phyloP scores from a whole-genome alignment of 2,888 invertebrate genomes.

The Ellobium chinense region DNA sequence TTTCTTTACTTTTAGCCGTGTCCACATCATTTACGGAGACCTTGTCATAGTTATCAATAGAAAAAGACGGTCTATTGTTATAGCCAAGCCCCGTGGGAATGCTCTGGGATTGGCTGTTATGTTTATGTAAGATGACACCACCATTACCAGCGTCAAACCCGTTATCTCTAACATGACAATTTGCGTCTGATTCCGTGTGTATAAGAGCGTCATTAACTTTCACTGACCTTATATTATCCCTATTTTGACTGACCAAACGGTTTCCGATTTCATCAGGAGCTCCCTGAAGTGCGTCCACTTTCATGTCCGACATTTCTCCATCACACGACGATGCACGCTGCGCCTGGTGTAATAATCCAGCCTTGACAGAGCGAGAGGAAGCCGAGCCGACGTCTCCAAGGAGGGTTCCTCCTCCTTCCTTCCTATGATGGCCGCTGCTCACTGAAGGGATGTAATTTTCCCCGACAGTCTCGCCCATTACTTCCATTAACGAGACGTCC shows the following conservation, averaged over 20 bases:
- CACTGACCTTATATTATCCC: too few relatives aligned
- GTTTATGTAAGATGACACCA: too few relatives aligned
- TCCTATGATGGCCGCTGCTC: not conserved
- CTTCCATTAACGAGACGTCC: not conserved
- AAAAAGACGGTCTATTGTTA: too few relatives aligned
- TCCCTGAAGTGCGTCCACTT: too few relatives aligned
- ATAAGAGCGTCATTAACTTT: too few relatives aligned
- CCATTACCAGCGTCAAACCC: too few relatives aligned
- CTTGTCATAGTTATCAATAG: not conserved
- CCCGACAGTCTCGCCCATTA: not conserved
- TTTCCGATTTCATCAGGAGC: too few relatives aligned
- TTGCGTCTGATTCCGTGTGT: too few relatives aligned
- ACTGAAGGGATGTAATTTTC: constrained; percentile 5
- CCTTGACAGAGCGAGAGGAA: not conserved
- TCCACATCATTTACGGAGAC: not conserved
- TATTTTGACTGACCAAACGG: too few relatives aligned
- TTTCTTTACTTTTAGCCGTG: not conserved
- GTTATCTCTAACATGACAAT: too few relatives aligned
- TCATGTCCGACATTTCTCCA: not conserved
- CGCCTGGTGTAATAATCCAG: not conserved
- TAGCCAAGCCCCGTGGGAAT: too few relatives aligned
- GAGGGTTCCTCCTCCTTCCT: not conserved
- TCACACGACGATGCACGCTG: not conserved
- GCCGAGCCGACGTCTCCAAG: not conserved
- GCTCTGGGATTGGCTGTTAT: too few relatives aligned